phyloP scores from a whole-genome alignment of 1,140 invertebrate species.

The Caenorhabditis tropicalis region DNA sequence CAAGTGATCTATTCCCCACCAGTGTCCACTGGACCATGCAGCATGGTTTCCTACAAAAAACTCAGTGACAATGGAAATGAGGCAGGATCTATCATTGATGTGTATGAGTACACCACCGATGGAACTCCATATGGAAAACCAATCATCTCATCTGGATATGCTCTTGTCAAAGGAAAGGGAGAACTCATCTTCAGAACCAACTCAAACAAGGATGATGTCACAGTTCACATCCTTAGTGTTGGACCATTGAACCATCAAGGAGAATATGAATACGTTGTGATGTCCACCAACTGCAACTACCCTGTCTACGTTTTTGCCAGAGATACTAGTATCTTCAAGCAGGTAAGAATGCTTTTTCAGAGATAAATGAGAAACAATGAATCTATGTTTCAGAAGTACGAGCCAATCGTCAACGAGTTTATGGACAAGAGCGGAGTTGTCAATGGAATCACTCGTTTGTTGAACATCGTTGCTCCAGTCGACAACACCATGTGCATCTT shows the following conservation, averaged over 20 bases:
- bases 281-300: constrained; percentile 63
- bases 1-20: constrained; percentile 70
- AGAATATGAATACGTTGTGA: constrained; percentile 60
- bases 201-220: constrained; percentile 71
- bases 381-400: constrained; percentile 57
- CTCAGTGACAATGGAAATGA: constrained; percentile 67
- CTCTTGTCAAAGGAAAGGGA: constrained; percentile 67
- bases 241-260: constrained; percentile 59
- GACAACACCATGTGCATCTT: constrained; percentile 63
- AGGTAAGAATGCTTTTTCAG: constrained; percentile 44
- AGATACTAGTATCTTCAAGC: constrained; percentile 61
- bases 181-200: constrained; percentile 71
- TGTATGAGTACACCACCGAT: constrained; percentile 72
- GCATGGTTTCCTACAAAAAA: constrained; percentile 70
- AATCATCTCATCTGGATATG: constrained; percentile 71
- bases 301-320: constrained; percentile 62
- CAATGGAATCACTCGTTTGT: constrained; percentile 59
- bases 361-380: neutral
- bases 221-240: constrained; percentile 59
- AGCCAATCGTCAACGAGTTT: constrained; percentile 55
- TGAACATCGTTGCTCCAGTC: constrained; percentile 61
- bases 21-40: constrained; percentile 68
- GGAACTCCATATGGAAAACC: constrained; percentile 71
- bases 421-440: constrained; percentile 59
- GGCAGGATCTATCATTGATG: constrained; percentile 68